Evolutionary conservation across 2,797 vertebrate species (phyloP).

Genomic region (Takifugu ocellatus): DNA sequence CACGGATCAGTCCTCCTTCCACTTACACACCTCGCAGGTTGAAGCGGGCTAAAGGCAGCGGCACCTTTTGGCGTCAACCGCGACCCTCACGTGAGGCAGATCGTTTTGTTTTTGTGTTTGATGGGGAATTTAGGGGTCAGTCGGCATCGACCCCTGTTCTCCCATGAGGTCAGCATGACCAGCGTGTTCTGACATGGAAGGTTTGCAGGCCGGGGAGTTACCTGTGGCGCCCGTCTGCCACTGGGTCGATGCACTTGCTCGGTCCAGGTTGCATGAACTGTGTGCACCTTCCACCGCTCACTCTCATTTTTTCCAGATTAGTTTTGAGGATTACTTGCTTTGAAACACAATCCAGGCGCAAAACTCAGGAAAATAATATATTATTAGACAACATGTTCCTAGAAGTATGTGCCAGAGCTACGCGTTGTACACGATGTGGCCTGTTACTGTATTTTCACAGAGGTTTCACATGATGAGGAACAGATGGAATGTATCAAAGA

Average conservation of each 20-base stretch:
- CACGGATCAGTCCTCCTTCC: conserved; percentile 36
- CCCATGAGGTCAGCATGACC: conserved; percentile 41
- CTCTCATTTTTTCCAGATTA: conserved; percentile 25
- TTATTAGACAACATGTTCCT: conserved; percentile 17
- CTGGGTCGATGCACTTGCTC: conserved; percentile 11
- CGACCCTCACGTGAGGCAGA: conserved; percentile 45
- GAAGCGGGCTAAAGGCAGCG: conserved; percentile 51
- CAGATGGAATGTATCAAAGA: conserved; percentile 71
- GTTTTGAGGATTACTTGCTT: conserved; percentile 8
- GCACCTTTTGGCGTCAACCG: conserved; percentile 23
- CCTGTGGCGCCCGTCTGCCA: conserved; percentile 34
- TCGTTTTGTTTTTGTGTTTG: conserved; percentile 56
- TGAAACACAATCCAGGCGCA: conserved; percentile 18
- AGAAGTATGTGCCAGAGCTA: conserved; percentile 18
- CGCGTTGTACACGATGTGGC: conserved; percentile 34
- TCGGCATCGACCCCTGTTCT: conserved; percentile 45
- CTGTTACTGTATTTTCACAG: conserved; percentile 65
- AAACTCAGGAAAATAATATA: conserved; percentile 26
- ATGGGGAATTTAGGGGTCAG: conserved; percentile 59
- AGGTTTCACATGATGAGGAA: conserved; percentile 62
- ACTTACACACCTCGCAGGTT: conserved; percentile 51
- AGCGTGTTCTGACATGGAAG: conserved; percentile 44
- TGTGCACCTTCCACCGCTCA: conserved; percentile 5
- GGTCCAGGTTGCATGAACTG: conserved; percentile 3
- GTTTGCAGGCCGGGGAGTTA: conserved; percentile 32